phyloP scores from a whole-genome alignment of 2,888 invertebrate species.

The Anorthoa munda region DNA sequence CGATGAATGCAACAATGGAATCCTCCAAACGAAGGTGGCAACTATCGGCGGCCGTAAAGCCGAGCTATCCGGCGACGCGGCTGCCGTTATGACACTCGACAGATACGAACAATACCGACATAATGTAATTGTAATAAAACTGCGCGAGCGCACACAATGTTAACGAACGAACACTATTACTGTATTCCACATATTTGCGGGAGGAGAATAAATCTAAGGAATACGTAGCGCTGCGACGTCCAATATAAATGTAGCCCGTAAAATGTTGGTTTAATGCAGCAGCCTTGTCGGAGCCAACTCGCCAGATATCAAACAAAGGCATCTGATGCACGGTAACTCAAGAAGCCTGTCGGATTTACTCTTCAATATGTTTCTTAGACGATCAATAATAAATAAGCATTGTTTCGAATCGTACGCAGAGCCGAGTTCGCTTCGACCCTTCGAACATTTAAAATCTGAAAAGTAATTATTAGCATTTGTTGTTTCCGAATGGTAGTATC shows the following conservation, averaged over 20 bases:
- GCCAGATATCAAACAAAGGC: slow-evolving; percentile 62
- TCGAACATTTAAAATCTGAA: slow-evolving; percentile 75
- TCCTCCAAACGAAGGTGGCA: slow-evolving; percentile 88
- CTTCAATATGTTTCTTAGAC: slow-evolving; percentile 75
- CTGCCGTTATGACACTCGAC: slow-evolving; percentile 65
- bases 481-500: slow-evolving; percentile 81
- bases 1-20: slow-evolving; percentile 90
- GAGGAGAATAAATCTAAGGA: slow-evolving; percentile 53
- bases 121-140: slow-evolving; percentile 68
- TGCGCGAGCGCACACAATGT: slow-evolving; percentile 60
- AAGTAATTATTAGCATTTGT: slow-evolving; percentile 83
- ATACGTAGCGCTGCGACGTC: slow-evolving; percentile 46
- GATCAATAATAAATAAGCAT: slow-evolving; percentile 76
- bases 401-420: slow-evolving; percentile 69
- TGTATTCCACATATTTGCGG: slow-evolving; percentile 59
- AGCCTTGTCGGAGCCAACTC: slow-evolving; percentile 47
- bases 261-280: slow-evolving; percentile 65
- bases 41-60: slow-evolving; percentile 85
- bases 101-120: slow-evolving; percentile 66
- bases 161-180: slow-evolving; percentile 70
- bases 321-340: slow-evolving; percentile 59
- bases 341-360: slow-evolving; percentile 73
- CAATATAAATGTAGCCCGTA: slow-evolving; percentile 60
- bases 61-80: slow-evolving; percentile 75
- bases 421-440: slow-evolving; percentile 68